Evolutionary conservation across 2,113 vertebrate species (phyloP), one percentile per base, ranked within the genome.

Genomic region (Electrona antarctica): DNA sequence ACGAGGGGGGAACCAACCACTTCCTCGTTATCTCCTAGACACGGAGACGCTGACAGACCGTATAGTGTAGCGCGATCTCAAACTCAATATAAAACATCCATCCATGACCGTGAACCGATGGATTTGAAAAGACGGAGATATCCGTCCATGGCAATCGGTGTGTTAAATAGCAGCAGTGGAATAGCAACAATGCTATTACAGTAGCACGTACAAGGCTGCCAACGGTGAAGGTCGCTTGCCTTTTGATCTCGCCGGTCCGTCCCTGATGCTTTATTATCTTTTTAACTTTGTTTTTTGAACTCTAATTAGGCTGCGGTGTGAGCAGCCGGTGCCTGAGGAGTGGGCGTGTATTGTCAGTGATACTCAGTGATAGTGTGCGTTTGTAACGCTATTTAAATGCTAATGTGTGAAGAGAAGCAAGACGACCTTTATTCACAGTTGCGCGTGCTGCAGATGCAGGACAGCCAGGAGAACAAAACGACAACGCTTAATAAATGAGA

Each of bases 371-470:
- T 21, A 21, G 21, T 21, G 21, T 21, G 75, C 71, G 81, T 87
- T 90, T 90, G 85, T 87, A 88, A 88, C 79, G 88, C 87, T 86
- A 88, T 93, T 92, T 90, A 90, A 91, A 92, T 92, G 90, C 90
- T 91, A 92, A 92, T 91, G 87, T 80, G 78, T 84, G 89, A 88
- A 90, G 82, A 87, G 77, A 84, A 83, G 82, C 83, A 88, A 85
- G 87, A 87, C 86, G 85, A 89, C 88, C 89, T 91, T 89, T 88
- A 79, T 74, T 83, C 79, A 74, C 72, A 76, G 63, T 66, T 60
- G 71, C 61, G 56, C 49, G 21, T 21, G 21, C 21, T 21, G 21
- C 21, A 21, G 21, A 29, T 47, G 7, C 48, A 41, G 81, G 74
- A 55, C 6, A 64, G 73, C 70, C 13, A 12, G 78, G 69, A 60